Conservation (phyloP, 37 sponge, comb jelly and placozoan species). For the Halichondria panicea region DNA sequence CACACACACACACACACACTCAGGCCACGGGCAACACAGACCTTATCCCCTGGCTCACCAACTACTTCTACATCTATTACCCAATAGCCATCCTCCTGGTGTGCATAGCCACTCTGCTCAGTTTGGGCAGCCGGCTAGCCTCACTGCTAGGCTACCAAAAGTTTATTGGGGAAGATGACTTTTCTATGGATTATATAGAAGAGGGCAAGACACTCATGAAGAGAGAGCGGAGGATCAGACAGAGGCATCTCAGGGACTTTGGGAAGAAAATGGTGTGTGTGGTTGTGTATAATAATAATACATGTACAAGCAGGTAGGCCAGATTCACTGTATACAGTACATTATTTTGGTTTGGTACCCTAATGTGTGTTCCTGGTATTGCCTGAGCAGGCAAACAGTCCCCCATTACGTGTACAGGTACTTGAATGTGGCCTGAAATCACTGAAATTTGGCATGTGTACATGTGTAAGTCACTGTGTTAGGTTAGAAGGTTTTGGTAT, state of each 20-base stretch:
- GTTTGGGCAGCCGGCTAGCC: constrained; percentile 74
- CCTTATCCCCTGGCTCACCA: constrained; percentile 79
- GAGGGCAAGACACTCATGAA: constrained; percentile 91
- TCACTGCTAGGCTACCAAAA: constrained; percentile 84
- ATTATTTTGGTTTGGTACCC: not conserved
- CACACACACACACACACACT: not conserved
- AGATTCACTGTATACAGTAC: not conserved
- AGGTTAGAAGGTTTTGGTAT: too few relatives aligned
- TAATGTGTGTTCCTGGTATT: too few relatives aligned
- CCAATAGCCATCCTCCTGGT: constrained; percentile 82
- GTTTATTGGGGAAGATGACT: constrained; percentile 91
- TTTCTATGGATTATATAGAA: constrained; percentile 85
- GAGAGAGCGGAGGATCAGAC: constrained; percentile 71
- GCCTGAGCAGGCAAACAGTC: too few relatives aligned
- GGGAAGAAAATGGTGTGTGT: constrained; percentile 17
- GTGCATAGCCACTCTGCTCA: constrained; percentile 84
- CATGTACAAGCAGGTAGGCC: not conserved
- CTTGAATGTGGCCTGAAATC: too few relatives aligned
- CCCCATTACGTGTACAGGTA: too few relatives aligned
- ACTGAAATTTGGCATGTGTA: too few relatives aligned
- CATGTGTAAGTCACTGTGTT: too few relatives aligned
- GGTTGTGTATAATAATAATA: not conserved
- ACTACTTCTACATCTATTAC: constrained; percentile 88
- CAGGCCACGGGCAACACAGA: constrained; percentile 83
- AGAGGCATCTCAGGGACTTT: constrained; percentile 49